These are phyloP conservation scores for Lutraria lutraria DNA, from an alignment of 2,888 invertebrate genomes.

Conservation along the genomic window DNA sequence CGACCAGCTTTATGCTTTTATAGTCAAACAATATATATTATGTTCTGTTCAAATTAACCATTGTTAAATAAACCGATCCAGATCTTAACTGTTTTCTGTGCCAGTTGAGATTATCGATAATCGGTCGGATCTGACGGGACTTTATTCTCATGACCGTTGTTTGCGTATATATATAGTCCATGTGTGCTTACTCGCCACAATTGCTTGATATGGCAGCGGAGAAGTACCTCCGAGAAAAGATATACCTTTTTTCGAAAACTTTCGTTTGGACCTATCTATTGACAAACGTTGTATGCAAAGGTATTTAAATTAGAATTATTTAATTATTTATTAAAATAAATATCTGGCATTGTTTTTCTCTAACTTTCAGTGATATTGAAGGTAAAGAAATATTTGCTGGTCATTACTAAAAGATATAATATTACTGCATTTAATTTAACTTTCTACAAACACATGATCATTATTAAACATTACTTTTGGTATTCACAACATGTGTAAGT, in stretches of 20 bases:
- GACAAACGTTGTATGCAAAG: neutral
- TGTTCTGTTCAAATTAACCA: too few relatives aligned
- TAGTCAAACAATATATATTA: too few relatives aligned
- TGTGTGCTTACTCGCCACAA: neutral
- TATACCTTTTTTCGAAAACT: neutral
- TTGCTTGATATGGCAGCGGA: neutral
- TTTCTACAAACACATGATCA: neutral
- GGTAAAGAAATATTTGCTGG: neutral
- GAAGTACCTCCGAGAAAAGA: neutral
- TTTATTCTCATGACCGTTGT: too few relatives aligned
- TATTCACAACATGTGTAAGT: neutral
- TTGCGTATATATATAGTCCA: neutral
- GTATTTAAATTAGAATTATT: neutral
- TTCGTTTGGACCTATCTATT: neutral
- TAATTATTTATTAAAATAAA: neutral
- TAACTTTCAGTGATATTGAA: neutral
- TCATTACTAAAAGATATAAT: neutral
- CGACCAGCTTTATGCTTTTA: too few relatives aligned
- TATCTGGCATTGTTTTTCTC: neutral
- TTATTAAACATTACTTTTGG: neutral
- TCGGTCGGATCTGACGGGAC: too few relatives aligned
- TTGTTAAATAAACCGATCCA: too few relatives aligned
- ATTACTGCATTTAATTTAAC: neutral
- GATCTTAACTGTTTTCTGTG: too few relatives aligned
- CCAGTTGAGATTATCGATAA: too few relatives aligned